Conservation (phyloP, 2,888 invertebrate genomes). For the Patella caerulea region DNA sequence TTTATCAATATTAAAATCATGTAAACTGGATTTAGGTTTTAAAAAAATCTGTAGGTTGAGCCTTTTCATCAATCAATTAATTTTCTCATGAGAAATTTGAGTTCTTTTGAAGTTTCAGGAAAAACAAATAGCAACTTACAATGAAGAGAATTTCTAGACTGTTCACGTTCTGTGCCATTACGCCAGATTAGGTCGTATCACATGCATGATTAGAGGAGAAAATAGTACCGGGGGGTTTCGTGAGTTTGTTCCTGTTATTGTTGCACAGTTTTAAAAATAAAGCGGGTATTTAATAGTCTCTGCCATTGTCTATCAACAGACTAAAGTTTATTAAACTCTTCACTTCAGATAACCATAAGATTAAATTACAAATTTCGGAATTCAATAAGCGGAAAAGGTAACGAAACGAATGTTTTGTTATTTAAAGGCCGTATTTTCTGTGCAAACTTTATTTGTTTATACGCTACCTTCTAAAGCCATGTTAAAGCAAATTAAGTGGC, state of each 20-base stretch:
- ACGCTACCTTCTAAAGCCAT: too few relatives aligned
- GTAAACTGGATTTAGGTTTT: too few relatives aligned
- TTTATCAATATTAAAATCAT: too few relatives aligned
- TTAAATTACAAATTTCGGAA: conserved; percentile 2
- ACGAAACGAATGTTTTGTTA: conserved; percentile 6
- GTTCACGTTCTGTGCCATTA: conserved; percentile 7
- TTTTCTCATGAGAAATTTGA: conserved; percentile 10
- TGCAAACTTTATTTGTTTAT: neutral
- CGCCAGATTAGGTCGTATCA: neutral
- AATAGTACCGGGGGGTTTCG: neutral
- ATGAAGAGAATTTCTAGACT: neutral
- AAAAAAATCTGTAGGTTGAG: too few relatives aligned
- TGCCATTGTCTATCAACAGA: neutral
- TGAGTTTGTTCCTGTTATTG: conserved; percentile 8
- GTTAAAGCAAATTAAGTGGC: too few relatives aligned
- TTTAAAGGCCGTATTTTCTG: neutral
- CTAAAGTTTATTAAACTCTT: neutral
- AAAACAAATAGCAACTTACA: neutral
- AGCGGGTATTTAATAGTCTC: conserved; percentile 2
- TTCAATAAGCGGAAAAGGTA: conserved; percentile 1
- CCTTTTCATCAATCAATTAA: neutral
- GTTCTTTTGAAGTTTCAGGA: neutral
- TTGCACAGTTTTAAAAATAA: neutral
- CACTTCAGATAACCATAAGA: neutral
- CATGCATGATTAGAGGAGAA: neutral